Evolutionary conservation across 2,113 vertebrate genomes (phyloP).

Genomic region (Ranitomeya variabilis): DNA sequence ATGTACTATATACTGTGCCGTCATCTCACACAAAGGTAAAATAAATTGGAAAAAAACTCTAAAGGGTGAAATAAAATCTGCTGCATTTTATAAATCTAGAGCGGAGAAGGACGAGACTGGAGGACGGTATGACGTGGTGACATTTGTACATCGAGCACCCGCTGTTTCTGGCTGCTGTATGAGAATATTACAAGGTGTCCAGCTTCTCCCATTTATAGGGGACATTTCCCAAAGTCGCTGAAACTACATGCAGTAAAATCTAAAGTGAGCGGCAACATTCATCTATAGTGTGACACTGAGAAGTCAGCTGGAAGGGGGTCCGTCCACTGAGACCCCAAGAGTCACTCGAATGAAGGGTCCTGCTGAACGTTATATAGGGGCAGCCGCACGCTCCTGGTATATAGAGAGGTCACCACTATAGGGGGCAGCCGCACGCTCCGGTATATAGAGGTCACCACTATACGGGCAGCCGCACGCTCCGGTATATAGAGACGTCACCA

Average conservation of each 20-base stretch:
- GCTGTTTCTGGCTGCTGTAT: not conserved
- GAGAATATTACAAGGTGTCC: not conserved
- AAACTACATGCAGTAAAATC: not conserved
- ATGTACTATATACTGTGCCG: not conserved
- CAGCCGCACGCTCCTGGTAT: too few species aligned
- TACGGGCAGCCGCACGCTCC: too few species aligned
- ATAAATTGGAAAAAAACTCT: not conserved
- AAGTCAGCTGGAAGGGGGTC: not conserved
- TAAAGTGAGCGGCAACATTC: not conserved
- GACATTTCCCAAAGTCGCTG: conserved; percentile 6
- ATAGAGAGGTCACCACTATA: too few species aligned
- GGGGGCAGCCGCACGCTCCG: too few species aligned
- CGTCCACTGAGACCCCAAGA: not conserved
- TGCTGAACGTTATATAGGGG: too few species aligned
- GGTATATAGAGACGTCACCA: too few species aligned
- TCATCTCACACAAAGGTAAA: not conserved
- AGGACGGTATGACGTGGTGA: not conserved
- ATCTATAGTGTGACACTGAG: not conserved
- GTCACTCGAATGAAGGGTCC: too few species aligned
- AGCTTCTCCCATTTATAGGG: not conserved
- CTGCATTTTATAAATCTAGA: not conserved
- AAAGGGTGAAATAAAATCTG: conserved; percentile 3
- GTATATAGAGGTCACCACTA: too few species aligned
- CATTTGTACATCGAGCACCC: not conserved
- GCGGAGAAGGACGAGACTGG: not conserved